These are phyloP conservation scores for Diarsia brunnea DNA, from an alignment of 2,888 invertebrate species.

Conservation along the genomic window DNA sequence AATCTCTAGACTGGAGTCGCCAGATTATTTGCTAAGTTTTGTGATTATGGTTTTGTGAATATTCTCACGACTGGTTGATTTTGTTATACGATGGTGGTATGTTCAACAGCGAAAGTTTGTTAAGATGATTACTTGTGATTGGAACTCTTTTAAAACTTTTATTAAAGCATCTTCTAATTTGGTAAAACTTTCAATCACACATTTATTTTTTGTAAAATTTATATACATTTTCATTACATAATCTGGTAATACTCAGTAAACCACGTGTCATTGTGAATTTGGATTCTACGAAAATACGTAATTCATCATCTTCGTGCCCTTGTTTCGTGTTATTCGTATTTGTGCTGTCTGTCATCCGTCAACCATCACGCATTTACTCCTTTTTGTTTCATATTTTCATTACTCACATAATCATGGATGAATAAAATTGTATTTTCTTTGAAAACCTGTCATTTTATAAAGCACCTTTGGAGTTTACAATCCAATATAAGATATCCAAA, in stretches of 20 bases:
- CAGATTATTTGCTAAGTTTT: slow-evolving; percentile 25
- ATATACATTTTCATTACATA: background rate
- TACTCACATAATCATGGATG: background rate
- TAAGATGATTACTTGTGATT: background rate
- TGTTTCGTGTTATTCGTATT: background rate
- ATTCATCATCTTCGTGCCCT: background rate
- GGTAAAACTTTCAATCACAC: background rate
- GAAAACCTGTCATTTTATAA: background rate
- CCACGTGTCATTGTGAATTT: background rate
- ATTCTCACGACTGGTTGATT: slow-evolving; percentile 23
- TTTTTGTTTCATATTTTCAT: background rate
- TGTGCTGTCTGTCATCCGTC: background rate
- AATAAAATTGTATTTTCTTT: background rate
- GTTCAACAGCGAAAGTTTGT: background rate
- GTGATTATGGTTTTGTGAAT: slow-evolving; percentile 2
- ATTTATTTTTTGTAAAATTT: background rate
- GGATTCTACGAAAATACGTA: no score
- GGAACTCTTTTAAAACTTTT: background rate
- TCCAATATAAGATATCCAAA: background rate
- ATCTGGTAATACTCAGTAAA: background rate
- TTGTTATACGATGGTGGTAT: background rate
- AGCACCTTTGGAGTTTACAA: background rate
- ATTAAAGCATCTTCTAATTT: background rate
- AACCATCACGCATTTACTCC: background rate
- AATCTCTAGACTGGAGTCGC: slow-evolving; percentile 38